These are phyloP conservation scores for Hyles vespertilio DNA, from an alignment of 1,140 invertebrate genomes.

Conservation along the genomic window DNA sequence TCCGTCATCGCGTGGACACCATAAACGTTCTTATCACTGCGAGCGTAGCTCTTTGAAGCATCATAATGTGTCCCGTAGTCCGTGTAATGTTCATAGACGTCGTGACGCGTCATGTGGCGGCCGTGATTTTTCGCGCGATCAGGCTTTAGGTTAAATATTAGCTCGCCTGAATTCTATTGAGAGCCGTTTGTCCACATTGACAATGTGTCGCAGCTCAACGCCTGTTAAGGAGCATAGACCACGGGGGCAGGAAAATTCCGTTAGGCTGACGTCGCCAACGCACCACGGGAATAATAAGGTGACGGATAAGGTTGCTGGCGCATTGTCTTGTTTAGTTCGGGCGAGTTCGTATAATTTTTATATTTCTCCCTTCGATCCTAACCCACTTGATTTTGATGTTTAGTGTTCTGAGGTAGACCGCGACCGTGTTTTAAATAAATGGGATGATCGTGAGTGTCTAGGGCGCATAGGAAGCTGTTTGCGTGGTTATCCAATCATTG, in stretches of 20 bases:
- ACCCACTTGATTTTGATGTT: too few species aligned
- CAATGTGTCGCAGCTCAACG: conserved; percentile 1
- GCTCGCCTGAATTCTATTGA: conserved; percentile 4
- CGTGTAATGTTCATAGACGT: conserved; percentile 1
- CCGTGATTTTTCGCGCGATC: not conserved
- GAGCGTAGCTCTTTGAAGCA: conserved; percentile 3
- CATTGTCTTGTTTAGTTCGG: too few species aligned
- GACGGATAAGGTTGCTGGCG: too few species aligned
- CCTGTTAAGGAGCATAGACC: not conserved
- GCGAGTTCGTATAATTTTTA: too few species aligned
- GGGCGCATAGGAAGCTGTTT: too few species aligned
- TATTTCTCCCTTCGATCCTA: too few species aligned
- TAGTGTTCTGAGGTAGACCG: too few species aligned
- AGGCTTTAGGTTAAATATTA: too few species aligned
- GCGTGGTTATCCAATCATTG: too few species aligned
- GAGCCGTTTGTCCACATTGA: conserved; percentile 1
- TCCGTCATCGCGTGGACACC: conserved; percentile 1
- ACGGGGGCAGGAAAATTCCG: not conserved
- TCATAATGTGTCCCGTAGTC: not conserved
- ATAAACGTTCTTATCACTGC: conserved; percentile 10
- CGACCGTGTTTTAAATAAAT: too few species aligned
- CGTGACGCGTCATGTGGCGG: conserved; percentile 1
- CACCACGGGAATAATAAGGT: not conserved
- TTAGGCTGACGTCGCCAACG: not conserved
- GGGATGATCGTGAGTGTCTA: too few species aligned